Evolutionary conservation across 2,113 vertebrate genomes (phyloP).

Genomic region (Vulpes ferrilata): DNA sequence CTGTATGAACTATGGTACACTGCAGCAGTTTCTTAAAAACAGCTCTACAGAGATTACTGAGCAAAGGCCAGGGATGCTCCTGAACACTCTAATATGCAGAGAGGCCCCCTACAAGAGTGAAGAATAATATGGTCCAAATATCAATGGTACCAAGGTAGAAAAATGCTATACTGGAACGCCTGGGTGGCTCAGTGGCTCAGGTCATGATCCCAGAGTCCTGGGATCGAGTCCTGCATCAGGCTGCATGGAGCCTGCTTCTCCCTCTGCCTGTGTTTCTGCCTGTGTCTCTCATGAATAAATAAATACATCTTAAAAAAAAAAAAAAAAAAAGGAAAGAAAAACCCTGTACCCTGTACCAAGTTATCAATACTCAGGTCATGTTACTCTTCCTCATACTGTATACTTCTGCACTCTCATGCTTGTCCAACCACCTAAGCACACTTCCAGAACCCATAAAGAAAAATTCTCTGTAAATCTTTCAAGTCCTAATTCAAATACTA

Average conservation of each 20-base stretch:
- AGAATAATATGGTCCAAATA: neutral
- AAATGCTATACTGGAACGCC: neutral
- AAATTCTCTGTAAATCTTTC: neutral
- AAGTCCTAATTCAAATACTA: neutral
- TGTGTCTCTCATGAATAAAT: too few species aligned
- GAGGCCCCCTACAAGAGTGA: neutral
- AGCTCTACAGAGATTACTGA: neutral
- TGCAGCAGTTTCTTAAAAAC: neutral
- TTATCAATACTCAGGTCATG: neutral
- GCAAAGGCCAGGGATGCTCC: neutral
- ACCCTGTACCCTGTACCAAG: neutral
- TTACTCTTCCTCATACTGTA: neutral
- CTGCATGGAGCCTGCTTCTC: too few species aligned
- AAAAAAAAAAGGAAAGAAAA: too few species aligned
- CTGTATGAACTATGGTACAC: neutral
- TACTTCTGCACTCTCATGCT: neutral
- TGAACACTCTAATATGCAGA: neutral
- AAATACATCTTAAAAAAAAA: too few species aligned
- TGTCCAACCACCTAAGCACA: neutral
- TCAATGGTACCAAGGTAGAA: neutral
- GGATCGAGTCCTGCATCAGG: too few species aligned
- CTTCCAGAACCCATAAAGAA: neutral
- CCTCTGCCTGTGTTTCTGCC: too few species aligned
- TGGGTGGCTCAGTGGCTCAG: too few species aligned
- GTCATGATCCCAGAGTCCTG: too few species aligned